Base-by-base conservation (phyloP, 2,113 vertebrate genomes). In the Pachyramphus minor region DNA sequence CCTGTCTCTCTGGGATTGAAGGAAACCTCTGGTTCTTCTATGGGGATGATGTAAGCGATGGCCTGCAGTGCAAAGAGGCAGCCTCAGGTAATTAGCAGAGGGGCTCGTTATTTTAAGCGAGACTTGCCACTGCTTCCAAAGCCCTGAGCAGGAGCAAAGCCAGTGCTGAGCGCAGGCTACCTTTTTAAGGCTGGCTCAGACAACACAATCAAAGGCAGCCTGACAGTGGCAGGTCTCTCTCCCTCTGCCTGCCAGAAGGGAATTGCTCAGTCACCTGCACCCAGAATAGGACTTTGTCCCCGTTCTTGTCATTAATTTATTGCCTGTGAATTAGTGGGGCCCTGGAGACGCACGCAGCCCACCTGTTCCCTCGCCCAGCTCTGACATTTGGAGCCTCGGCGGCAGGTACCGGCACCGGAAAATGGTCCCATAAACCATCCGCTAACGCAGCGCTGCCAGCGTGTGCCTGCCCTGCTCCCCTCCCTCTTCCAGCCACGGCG, bases 331-430 rank as follows among this genome's bases (percentile, higher is more conserved):
- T 96, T 96, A 95, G 96, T 72, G 86, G 86, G 94, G 89, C 97
- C 95, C 97, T 14, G 11, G 98, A 90, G 97, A 91, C 4, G 11
- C 67, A 5, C 59, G 6, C 35, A 95, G 68, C 96, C 95, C 96
- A 98, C 96, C 95, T 98, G 97, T 96, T 97, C 68, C 78, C 13
- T 4, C 87, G 15, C 79, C 84, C 42, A 5, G 28, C 95, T 73
- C 87, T 98, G 97, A 98, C 97, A 97, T 98, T 97, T 98, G 94
- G 35, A 94, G 87, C 19, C 87, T 74, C 12, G 1, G 17, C 18
- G 35, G 95, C 94, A 95, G 96, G 97, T 89, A 85, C 58, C 27
- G 2, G 93, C 84, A 5, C 74, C 7, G 3, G 76, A 45, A 60
- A 50, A 77, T 39, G 58, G 23, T 16, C 8, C 80, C 87, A 84